Evolutionary conservation across 1,140 invertebrate genomes (phyloP), one percentile per base, ranked within the genome.

Genomic region (Brachionus angularis): DNA sequence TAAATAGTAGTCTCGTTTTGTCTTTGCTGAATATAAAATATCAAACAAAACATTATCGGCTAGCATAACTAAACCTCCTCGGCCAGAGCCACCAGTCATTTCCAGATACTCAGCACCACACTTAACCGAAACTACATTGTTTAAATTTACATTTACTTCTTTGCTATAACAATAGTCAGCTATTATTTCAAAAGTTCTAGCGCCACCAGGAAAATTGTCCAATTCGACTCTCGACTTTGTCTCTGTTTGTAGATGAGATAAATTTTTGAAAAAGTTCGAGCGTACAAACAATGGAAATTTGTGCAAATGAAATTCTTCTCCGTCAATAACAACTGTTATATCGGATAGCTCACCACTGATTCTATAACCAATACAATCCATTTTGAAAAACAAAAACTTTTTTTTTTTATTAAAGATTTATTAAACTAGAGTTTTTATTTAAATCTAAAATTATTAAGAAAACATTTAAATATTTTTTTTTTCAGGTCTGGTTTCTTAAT

Each of bases 241-340:
- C 7, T 50, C 46, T 12, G 14, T 36, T 52, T 50, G 31, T 10
- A 50, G 27, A 29, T 14, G 33, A 21, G 29, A 33, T 34, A 46
- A 46, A 61, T 58, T 72, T 52, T 72, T 72, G 29, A 72, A 72
- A 62, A 61, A 72, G 52, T 72, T 53, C 50, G 53, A 47, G 7
- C 50, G 50, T 7, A 61, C 50, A 58, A 61, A 72, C 16, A 72
- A 39, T 23, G 71, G 71, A 62, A 72, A 72, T 72, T 49, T 61
- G 25, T 72, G 71, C 27, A 72, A 61, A 61, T 72, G 50, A 64
- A 72, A 72, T 61, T 72, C 58, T 23, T 61, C 23, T 12, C 34
- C 12, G 29, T 64, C 71, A 10, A 72, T 36, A 1, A 49, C 46
- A 49, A 72, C 71, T 23, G 52, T 61, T 39, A 72, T 72, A 29